Base-by-base conservation (phyloP, 1,140 invertebrate species). In the Drosophila busckii region DNA sequence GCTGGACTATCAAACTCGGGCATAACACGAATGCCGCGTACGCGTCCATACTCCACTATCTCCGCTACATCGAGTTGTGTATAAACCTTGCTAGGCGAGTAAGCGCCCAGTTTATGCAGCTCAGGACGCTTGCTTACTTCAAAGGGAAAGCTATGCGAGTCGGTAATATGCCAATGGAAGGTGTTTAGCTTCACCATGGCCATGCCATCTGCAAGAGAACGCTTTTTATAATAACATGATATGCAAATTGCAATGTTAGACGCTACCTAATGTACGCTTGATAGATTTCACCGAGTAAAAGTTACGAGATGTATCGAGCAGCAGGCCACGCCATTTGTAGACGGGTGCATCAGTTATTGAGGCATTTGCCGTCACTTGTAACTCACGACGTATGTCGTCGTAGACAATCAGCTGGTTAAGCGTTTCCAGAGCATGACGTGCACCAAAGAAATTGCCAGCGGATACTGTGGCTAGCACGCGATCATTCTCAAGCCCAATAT, bases 111-210 rank as follows among this genome's bases (percentile, higher is more conserved):
- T 67, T 90, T 90, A 0, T 91, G 90, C 6, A 96, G 86, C 26
- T 93, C 87, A 0, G 95, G 94, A 28, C 89, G 89, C 4, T 90
- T 91, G 66, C 89, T 89, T 0, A 93, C 91, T 15, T 92, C 91
- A 38, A 95, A 92, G 0, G 95, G 94, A 70, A 96, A 96, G 67
- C 94, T 95, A 12, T 96, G 94, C 0, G 93, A 92, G 83, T 97
- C 95, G 0, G 94, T 95, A n/a, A 96, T 94, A 65, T 97, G 95
- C 94, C 94, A 96, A 67, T 97, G 95, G 83, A 97, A 93, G 0
- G 92, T 92, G 78, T 97, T 97, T 22, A 97, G 71, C 73, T 96
- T 97, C 6, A 92, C 92, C 70, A 92, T 89, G 0, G 92, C 91
- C 94, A 96, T 95, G 0, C 89, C 94, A 69, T 95, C 93, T 88